Conservation (phyloP, 2,888 invertebrate genomes). For the Erebia palarica region DNA sequence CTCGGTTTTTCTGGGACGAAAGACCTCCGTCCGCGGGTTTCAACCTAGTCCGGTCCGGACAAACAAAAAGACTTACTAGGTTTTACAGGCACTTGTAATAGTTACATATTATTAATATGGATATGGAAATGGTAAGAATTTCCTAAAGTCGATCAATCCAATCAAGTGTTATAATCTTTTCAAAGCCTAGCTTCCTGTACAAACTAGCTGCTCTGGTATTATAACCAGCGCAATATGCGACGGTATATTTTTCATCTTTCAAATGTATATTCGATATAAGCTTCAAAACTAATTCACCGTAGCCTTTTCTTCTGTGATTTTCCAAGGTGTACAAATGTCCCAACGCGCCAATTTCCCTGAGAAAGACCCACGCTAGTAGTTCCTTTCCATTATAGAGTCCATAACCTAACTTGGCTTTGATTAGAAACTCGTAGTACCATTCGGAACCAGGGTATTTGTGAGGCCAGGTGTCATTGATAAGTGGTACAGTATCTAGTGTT, state of each 20-base stretch:
- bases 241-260: conserved; percentile 48
- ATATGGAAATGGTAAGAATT: not conserved
- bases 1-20: too few relatives aligned
- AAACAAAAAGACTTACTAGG: not conserved
- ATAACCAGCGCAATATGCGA: conserved; percentile 52
- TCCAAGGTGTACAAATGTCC: conserved; percentile 59
- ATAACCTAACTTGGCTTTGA: conserved; percentile 53
- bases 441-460: conserved; percentile 51
- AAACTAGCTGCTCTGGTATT: conserved; percentile 53
- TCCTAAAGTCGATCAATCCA: not conserved
- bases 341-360: conserved; percentile 58
- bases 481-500: conserved; percentile 47
- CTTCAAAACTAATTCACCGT: conserved; percentile 56
- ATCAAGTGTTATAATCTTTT: not conserved
- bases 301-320: conserved; percentile 59
- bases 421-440: conserved; percentile 53
- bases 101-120: too few relatives aligned
- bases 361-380: conserved; percentile 55
- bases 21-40: too few relatives aligned
- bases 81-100: too few relatives aligned
- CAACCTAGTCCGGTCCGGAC: too few relatives aligned
- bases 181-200: conserved; percentile 56
- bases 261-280: conserved; percentile 52
- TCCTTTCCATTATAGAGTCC: conserved; percentile 52
- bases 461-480: conserved; percentile 57